Base-by-base conservation (phyloP, 37 sponge, comb jelly and placozoan genomes). In the Chondrilla cf. caribensis region DNA sequence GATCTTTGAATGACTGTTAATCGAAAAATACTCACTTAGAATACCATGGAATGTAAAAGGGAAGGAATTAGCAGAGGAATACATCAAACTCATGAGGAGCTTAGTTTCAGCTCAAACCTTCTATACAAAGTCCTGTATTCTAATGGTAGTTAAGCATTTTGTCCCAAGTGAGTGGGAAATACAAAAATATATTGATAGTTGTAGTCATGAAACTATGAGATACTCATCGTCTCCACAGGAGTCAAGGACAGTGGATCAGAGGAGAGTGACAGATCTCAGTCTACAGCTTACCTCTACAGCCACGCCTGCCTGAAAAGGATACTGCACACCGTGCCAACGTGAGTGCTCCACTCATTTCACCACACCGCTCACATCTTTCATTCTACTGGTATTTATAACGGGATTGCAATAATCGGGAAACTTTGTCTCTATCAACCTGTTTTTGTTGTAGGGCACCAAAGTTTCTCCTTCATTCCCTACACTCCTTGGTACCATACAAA, bases 101-200 rank as follows among this genome's bases (percentile, higher is more conserved):
- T 80, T 94, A 18, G 58, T 94, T 35, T 81, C 94, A 21, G 88
- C 86, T 36, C 91, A 94, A 55, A 82, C 91, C 57, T 82, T 31
- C 75, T 94, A 87, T 39, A 88, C 85, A 54, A 66, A 81, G 21
- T 64, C 84, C 22, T 59, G 83, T 41, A 80, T 92, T 21, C 26
- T 37, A 41, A 71, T 79, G 82, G 75, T 92, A 18, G 42, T 88
- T 9, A 35, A 59, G 25, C 82, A 75, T 32, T 80, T 80, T 38
- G 25, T 35, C 24, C 22, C 65, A 32, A 14, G 82, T 81, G 35
- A 65, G 82, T 67, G 8, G 5, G 22, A 14, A 47, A 14, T 47
- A 14, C 51, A 47, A n/a, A n/a, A n/a, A n/a, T n/a, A n/a, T n/a
- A n/a, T n/a, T n/a, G n/a, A n/a, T n/a, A n/a, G n/a, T n/a, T n/a